A percentile compares a stretch with the other conserved stretches of the same genome.
Conservation (phyloP, 2,888 invertebrate genomes). For the Rhabditoides inermis region DNA sequence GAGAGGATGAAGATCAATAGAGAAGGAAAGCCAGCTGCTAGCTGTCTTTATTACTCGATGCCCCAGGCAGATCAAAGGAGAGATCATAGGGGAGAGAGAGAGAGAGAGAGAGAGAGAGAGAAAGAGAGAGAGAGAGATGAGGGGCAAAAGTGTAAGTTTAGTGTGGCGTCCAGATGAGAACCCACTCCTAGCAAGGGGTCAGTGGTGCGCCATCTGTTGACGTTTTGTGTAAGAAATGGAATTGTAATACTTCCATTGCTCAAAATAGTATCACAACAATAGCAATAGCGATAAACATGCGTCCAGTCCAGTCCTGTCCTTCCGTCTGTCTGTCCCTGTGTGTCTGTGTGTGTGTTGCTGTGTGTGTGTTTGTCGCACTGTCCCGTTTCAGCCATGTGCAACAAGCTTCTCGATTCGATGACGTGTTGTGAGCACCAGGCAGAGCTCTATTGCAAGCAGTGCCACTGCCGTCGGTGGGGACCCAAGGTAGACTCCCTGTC, state of each 20-base stretch:
- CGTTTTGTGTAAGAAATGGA: too few species aligned
- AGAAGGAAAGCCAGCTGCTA: background rate
- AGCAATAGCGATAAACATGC: too few species aligned
- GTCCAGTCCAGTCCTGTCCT: too few species aligned
- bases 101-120: background rate
- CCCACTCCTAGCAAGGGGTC: too few species aligned
- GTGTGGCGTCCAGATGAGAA: too few species aligned
- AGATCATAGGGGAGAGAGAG: background rate
- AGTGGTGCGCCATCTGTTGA: too few species aligned
- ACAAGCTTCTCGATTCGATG: conserved; percentile 85
- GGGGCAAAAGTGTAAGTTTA: background rate
- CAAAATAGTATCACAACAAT: too few species aligned
- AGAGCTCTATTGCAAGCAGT: conserved; percentile 85
- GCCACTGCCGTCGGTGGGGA: conserved; percentile 93
- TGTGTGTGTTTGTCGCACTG: too few species aligned
- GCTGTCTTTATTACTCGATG: background rate
- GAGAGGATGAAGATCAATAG: background rate
- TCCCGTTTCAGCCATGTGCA: conserved; percentile 75
- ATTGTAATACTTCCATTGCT: too few species aligned
- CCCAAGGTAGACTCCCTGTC: conserved; percentile 16
- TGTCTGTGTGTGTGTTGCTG: too few species aligned
- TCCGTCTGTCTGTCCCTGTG: too few species aligned
- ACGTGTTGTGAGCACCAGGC: conserved; percentile 87
- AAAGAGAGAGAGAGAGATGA: background rate
- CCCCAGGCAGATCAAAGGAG: background rate